Conservation (phyloP, 2,113 vertebrate species). For the Galemys pyrenaicus region DNA sequence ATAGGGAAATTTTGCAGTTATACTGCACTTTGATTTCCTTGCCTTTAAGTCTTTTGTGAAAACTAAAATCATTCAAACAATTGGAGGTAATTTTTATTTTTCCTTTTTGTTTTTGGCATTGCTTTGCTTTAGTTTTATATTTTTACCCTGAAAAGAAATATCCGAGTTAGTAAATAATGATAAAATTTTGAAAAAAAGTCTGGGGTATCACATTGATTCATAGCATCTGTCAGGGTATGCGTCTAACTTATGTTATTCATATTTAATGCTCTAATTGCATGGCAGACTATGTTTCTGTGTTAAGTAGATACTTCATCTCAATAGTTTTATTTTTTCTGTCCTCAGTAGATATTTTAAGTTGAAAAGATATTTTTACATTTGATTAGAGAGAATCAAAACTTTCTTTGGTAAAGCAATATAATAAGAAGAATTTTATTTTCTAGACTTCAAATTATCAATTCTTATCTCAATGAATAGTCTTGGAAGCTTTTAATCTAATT, state of each 20-base stretch:
- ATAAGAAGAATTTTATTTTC: constrained; percentile 47
- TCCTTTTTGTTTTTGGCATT: not conserved
- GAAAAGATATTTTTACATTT: constrained; percentile 49
- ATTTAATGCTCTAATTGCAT: constrained; percentile 58
- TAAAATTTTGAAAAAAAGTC: constrained; percentile 21
- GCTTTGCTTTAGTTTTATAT: not conserved
- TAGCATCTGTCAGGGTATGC: not conserved
- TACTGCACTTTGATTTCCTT: not conserved
- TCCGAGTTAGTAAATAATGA: constrained; percentile 30
- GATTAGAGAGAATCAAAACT: constrained; percentile 58
- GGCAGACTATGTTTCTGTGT: constrained; percentile 18
- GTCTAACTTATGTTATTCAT: constrained; percentile 43
- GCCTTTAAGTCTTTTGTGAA: not conserved
- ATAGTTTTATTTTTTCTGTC: not conserved
- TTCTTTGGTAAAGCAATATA: constrained; percentile 56
- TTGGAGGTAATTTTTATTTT: not conserved
- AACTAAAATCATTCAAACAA: not conserved
- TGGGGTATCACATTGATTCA: not conserved
- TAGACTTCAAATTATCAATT: constrained; percentile 59
- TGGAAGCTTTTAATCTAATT: constrained; percentile 73
- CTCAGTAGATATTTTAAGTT: constrained; percentile 45
- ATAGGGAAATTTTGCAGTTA: not conserved
- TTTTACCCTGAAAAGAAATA: constrained; percentile 14
- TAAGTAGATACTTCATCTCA: constrained; percentile 4
- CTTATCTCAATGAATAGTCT: constrained; percentile 61